phyloP scores from a whole-genome alignment of 2,113 vertebrate genomes.

The Bufo gargarizans region DNA sequence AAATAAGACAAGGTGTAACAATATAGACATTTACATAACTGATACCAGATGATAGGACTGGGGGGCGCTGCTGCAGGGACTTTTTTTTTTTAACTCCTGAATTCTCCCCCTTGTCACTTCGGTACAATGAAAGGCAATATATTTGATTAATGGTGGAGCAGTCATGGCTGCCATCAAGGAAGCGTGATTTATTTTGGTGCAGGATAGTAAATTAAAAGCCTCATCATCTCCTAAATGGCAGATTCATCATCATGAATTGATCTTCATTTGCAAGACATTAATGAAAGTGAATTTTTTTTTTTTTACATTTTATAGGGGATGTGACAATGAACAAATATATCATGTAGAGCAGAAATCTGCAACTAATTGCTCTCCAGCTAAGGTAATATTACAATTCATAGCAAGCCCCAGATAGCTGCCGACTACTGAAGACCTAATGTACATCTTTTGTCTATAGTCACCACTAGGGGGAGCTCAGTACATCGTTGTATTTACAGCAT shows the following conservation, averaged over 20 bases:
- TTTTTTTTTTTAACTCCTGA: neutral
- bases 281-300: neutral
- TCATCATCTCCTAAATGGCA: neutral
- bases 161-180: neutral
- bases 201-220: constrained; percentile 33
- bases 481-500: too few relatives aligned
- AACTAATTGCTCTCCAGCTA: neutral
- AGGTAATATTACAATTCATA: neutral
- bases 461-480: too few relatives aligned
- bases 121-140: constrained; percentile 17
- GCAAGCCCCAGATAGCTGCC: too few relatives aligned
- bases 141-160: constrained; percentile 19
- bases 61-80: neutral
- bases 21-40: constrained; percentile 21
- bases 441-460: too few relatives aligned
- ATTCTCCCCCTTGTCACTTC: neutral
- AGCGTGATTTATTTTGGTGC: constrained; percentile 14
- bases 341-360: too few relatives aligned
- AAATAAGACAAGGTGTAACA: constrained; percentile 10
- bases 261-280: neutral
- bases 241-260: constrained; percentile 24
- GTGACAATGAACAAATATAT: neutral
- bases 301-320: neutral
- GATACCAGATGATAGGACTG: neutral
- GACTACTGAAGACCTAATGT: too few relatives aligned